These are phyloP conservation scores for Bombus difficillimus DNA, from an alignment of 1,140 invertebrate genomes.

Conservation along the genomic window DNA sequence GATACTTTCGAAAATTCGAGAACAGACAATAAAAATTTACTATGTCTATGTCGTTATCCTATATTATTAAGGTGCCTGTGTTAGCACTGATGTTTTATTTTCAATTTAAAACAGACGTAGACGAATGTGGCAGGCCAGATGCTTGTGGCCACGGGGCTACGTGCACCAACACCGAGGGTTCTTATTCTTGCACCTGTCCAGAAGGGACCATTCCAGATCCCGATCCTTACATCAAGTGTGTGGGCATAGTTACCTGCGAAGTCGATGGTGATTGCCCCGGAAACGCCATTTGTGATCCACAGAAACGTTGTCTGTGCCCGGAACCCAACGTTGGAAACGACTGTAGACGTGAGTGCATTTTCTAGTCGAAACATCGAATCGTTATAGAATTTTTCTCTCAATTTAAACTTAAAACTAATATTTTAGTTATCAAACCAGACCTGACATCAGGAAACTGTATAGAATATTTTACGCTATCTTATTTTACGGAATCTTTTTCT, in stretches of 20 bases:
- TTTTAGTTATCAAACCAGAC: too few species aligned
- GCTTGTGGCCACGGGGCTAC: slow-evolving; percentile 91
- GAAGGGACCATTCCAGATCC: slow-evolving; percentile 91
- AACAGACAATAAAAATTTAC: too few species aligned
- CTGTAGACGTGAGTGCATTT: slow-evolving; percentile 90
- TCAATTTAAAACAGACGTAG: slow-evolving; percentile 85
- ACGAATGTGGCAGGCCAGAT: slow-evolving; percentile 89
- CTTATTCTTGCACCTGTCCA: slow-evolving; percentile 91
- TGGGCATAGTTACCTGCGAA: slow-evolving; percentile 90
- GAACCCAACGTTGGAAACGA: slow-evolving; percentile 95
- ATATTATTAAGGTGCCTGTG: not conserved
- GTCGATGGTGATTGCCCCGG: slow-evolving; percentile 91
- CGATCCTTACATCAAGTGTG: slow-evolving; percentile 90
- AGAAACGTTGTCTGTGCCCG: slow-evolving; percentile 92
- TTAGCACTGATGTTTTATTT: not conserved
- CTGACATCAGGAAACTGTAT: too few species aligned
- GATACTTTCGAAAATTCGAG: too few species aligned
- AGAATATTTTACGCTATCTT: too few species aligned
- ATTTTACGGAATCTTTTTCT: too few species aligned
- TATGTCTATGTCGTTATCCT: not conserved
- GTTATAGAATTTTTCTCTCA: too few species aligned
- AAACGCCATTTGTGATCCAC: slow-evolving; percentile 92
- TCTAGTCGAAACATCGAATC: not conserved
- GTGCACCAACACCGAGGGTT: slow-evolving; percentile 90
- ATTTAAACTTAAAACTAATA: not conserved